These are phyloP conservation scores for Prenolepis imparis DNA, from an alignment of 2,888 invertebrate species.

Conservation along the genomic window DNA sequence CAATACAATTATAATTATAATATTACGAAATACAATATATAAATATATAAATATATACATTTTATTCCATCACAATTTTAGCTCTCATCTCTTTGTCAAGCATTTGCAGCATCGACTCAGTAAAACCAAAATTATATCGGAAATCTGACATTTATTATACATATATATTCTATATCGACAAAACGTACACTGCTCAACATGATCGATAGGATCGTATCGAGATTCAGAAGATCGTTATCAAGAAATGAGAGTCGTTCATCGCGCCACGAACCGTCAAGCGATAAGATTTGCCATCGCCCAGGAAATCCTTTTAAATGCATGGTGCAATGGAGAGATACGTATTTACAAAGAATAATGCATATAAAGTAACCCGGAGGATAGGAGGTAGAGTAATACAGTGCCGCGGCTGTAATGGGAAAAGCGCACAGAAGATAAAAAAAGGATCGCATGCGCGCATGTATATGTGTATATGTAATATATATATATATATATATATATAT, in stretches of 20 bases:
- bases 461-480: background rate
- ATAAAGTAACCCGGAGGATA: slow-evolving; percentile 65
- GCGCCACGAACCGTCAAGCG: background rate
- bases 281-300: slow-evolving; percentile 35
- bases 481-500: slow-evolving; percentile 13
- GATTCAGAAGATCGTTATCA: slow-evolving; percentile 2
- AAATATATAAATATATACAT: background rate
- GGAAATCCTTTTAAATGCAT: slow-evolving; percentile 59
- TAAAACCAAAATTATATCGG: background rate
- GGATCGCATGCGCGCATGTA: background rate
- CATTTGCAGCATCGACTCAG: background rate
- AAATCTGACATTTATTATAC: background rate
- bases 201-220: background rate
- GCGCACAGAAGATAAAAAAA: slow-evolving; percentile 56
- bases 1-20: background rate
- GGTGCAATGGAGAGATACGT: slow-evolving; percentile 48
- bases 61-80: background rate
- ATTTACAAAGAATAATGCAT: slow-evolving; percentile 74
- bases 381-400: slow-evolving; percentile 61
- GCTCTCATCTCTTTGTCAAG: background rate
- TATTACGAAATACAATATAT: background rate
- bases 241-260: background rate
- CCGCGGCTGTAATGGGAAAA: slow-evolving; percentile 68
- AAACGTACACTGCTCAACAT: background rate
- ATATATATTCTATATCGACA: slow-evolving; percentile 1